Evolutionary conservation across 2,113 vertebrate species (phyloP).

Genomic region (Channa argus): DNA sequence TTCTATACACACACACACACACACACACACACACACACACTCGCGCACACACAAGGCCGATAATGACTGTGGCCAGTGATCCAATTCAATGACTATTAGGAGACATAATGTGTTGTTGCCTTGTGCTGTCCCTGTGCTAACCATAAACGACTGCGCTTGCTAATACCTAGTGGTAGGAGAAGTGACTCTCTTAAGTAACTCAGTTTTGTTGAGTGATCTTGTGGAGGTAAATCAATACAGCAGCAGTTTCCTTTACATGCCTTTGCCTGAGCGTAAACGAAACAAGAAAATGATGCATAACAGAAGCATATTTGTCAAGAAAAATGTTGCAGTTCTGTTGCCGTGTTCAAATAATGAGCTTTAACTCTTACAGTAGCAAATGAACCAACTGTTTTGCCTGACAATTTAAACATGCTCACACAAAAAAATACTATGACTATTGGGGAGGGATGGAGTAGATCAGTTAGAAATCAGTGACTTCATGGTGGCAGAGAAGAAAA

Average conservation of each 20-base stretch:
- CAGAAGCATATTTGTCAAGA: not conserved
- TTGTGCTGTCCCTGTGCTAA: constrained; percentile 13
- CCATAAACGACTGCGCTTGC: constrained; percentile 31
- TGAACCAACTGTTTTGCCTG: no score
- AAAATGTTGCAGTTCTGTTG: not conserved
- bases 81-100: constrained; percentile 54
- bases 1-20: not conserved
- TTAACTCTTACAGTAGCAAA: not conserved
- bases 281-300: not conserved
- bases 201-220: constrained; percentile 13
- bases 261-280: constrained; percentile 1
- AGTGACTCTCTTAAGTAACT: constrained; percentile 27
- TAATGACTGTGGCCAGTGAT: constrained; percentile 50
- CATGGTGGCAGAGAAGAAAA: no score
- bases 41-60: constrained; percentile 11
- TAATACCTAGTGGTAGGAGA: not conserved
- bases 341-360: not conserved
- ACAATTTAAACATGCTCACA: no score
- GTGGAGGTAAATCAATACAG: constrained; percentile 26
- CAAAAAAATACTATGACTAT: no score
- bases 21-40: constrained; percentile 2
- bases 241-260: constrained; percentile 14
- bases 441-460: no score
- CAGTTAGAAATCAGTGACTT: no score
- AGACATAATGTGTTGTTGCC: constrained; percentile 33